These are phyloP conservation scores for Chymomyza caudatula DNA, from an alignment of 2,888 invertebrate genomes.

Conservation along the genomic window DNA sequence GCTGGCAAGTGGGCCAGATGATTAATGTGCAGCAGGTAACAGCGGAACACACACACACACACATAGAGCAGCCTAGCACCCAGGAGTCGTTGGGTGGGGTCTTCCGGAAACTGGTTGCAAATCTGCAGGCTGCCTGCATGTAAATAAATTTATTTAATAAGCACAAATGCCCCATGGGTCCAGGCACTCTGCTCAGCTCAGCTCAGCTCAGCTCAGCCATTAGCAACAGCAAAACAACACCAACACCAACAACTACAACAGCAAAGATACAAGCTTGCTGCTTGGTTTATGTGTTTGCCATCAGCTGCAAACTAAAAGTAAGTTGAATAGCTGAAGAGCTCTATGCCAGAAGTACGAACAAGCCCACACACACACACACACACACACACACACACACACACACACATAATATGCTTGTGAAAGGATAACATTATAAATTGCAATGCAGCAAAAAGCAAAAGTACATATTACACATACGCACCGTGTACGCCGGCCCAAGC, in stretches of 20 bases:
- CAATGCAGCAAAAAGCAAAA: neutral
- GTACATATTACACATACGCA: neutral
- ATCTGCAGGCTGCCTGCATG: neutral
- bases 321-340: neutral
- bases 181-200: neutral
- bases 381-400: no score
- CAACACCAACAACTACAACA: no score
- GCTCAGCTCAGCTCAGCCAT: neutral
- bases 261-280: neutral
- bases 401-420: neutral
- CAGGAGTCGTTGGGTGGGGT: neutral
- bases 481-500: neutral
- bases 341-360: neutral
- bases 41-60: no score
- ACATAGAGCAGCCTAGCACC: neutral
- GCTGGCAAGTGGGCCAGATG: neutral
- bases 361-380: no score
- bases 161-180: neutral
- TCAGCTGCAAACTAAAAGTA: neutral
- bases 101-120: neutral
- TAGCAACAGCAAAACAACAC: neutral
- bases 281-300: neutral
- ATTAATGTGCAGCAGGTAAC: neutral
- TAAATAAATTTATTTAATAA: neutral
- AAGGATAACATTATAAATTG: neutral